phyloP scores from a whole-genome alignment of 2,113 vertebrate species.

The Rafetus swinhoei region DNA sequence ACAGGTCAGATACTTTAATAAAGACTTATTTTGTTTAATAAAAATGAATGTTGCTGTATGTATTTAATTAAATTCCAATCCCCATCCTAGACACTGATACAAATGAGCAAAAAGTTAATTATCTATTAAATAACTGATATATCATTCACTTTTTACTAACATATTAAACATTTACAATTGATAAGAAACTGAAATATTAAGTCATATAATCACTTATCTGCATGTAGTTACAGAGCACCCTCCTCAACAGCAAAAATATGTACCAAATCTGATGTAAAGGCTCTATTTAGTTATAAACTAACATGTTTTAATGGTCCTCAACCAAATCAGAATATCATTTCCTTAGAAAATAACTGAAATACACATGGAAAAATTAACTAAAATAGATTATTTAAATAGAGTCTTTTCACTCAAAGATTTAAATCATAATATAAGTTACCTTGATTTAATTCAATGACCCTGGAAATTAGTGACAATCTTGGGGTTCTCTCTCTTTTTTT shows the following conservation, averaged over 20 bases:
- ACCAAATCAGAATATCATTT: background rate
- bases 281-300: background rate
- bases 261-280: background rate
- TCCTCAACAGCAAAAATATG: background rate
- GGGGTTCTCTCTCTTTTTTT: background rate
- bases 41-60: too few species aligned
- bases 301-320: background rate
- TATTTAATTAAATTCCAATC: background rate
- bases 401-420: background rate
- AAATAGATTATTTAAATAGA: background rate
- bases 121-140: background rate
- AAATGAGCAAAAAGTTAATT: background rate
- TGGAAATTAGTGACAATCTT: background rate
- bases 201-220: background rate
- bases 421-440: background rate
- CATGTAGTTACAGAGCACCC: background rate
- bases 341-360: background rate
- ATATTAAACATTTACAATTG: background rate
- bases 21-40: background rate
- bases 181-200: background rate
- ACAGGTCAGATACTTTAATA: background rate
- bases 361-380: background rate
- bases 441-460: background rate
- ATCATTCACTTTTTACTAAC: background rate
- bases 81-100: background rate